Base-by-base conservation (phyloP, 2,888 invertebrate species). In the Patella ulyssiponensis region DNA sequence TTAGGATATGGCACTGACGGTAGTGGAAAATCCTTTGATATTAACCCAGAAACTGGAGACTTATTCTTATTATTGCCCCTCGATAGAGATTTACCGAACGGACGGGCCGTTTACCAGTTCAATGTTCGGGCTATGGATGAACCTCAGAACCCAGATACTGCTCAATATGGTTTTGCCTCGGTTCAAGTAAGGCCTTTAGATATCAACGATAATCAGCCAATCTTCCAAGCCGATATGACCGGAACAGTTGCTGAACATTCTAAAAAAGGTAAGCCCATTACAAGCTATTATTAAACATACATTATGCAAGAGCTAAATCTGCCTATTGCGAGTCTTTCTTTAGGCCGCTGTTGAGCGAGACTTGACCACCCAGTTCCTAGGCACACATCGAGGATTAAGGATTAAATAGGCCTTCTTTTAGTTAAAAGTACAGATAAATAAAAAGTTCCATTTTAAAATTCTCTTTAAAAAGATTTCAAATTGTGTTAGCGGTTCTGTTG, bases 201-300 rank as follows among this genome's bases (percentile, higher is more conserved):
- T 92, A 97, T 98, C 91, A 98, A 98, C 93, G 98, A 98, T 93
- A 98, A 98, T 93, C 96, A 96, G 11, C 98, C 98, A n/a, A 95
- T 96, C 87, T 98, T 98, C 80, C 86, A 86, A 58, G 79, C 81
- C 17, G 80, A 83, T 5, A 79, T 90, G 56, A 82, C 83, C 17
- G 91, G 91, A 27, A 85, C 97, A 92, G 98, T 98, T 27, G 97
- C 97, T 0, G 98, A 98, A 93, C 98, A 98, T 91, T 98, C 98
- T 85, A 97, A 97, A 17, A 96, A 97, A 87, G 94, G 94, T 94
- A 87, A 86, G 83, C 44, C 9, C 9, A 9, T 44, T 44, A 44
- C 44, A 9, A 1, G 44, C 9, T 44, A 7, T 7, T 44, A 7
- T 44, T 9, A 44, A 44, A 27, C 27, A 2, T 27, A 27, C 27